phyloP scores from a whole-genome alignment of 2,888 invertebrate species.

The Melinaea menophilus region DNA sequence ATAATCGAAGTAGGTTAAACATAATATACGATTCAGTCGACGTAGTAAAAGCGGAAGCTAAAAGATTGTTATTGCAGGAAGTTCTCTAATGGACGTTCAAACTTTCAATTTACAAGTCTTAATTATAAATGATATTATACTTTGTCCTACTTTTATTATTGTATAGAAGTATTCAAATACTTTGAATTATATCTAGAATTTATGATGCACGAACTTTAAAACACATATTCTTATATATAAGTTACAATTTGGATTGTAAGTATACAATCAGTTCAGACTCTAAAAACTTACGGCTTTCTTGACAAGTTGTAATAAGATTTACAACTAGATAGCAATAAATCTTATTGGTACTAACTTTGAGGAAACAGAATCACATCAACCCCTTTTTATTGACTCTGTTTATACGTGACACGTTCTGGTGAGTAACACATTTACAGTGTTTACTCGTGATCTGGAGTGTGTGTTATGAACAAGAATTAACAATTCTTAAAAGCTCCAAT shows the following conservation, averaged over 20 bases:
- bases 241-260: no score
- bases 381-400: slow-evolving; percentile 22
- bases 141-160: background rate
- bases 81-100: slow-evolving; percentile 50
- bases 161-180: no score
- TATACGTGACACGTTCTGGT: slow-evolving; percentile 6
- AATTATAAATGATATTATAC: background rate
- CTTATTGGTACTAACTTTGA: slow-evolving; percentile 28
- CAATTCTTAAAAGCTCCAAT: no score
- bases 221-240: no score
- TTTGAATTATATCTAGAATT: background rate
- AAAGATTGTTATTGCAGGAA: slow-evolving; percentile 42
- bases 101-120: slow-evolving; percentile 15
- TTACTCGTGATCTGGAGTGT: background rate
- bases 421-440: slow-evolving; percentile 5
- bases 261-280: slow-evolving; percentile 9
- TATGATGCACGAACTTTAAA: background rate
- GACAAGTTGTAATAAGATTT: slow-evolving; percentile 29
- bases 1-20: no score
- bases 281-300: slow-evolving; percentile 18
- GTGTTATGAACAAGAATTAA: no score
- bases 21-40: slow-evolving; percentile 27
- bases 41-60: slow-evolving; percentile 18
- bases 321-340: slow-evolving; percentile 26
- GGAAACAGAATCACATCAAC: slow-evolving; percentile 20